Base-by-base conservation (phyloP, 1,140 invertebrate species). In the Teleogryllus occipitalis region DNA sequence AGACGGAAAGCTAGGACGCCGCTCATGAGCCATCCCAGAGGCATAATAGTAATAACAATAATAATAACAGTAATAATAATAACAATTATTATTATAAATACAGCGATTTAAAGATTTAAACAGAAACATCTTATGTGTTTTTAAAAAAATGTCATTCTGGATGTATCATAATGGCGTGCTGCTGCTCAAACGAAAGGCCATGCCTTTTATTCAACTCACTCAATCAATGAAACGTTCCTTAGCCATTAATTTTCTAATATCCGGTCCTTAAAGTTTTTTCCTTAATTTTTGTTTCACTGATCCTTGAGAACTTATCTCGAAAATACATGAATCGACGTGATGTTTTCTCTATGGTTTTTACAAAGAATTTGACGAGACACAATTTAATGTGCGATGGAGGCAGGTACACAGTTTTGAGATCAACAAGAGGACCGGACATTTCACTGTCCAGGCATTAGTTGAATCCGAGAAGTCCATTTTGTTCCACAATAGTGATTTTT, bases 321-420 rank as follows among this genome's bases (percentile, higher is more conserved):
- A 85, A 75, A 82, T 84, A 83, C 27, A 82, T 48, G 82, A 86
- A 86, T 47, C 80, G 82, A 76, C 77, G 8, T 79, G 80, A 82
- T 74, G 85, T 82, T 82, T 84, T 84, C 49, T 82, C n/a, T 78
- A 85, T 79, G 47, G 81, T 83, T 82, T 86, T 87, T 15, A 85
- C 82, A 83, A 85, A 86, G 39, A 86, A 84, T 83, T 87, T 87
- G 81, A 85, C 84, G n/a, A 85, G 79, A 48, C 83, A 83, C 21
- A 85, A 78, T 82, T 85, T 87, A 21, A 87, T 86, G 79, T 86
- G 83, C 22, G 85, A 80, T 79, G 83, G 27, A 39, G 27, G 5
- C 27, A 39, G 27, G 27, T 39, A 39, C 5, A 39, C 27, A 39
- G 1, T 39, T 65, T 14, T 65, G 54, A 0, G 78, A 47, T 78